Percentiles rank a stretch among this genome's conserved stretches.
Conservation (phyloP, 2,888 invertebrate species). For the Leptothorax acervorum region DNA sequence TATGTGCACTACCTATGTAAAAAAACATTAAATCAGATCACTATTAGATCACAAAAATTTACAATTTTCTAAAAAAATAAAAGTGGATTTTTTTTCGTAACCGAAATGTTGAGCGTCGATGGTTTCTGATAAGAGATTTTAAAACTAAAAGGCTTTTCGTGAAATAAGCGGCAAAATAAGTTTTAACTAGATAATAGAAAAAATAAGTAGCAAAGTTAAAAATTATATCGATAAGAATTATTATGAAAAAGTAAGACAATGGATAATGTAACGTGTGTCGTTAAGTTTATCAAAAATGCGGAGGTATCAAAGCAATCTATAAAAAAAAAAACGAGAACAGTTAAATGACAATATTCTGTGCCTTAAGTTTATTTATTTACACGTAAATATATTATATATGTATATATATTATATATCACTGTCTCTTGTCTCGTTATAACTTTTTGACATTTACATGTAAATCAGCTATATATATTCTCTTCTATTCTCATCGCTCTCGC, state of each 20-base stretch:
- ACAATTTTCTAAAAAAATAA: neutral
- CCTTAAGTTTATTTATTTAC: constrained; percentile 84
- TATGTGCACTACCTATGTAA: too few relatives aligned
- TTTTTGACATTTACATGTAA: constrained; percentile 82
- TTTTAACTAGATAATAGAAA: neutral
- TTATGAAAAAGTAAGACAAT: neutral
- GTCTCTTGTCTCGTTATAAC: constrained; percentile 80
- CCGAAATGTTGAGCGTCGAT: neutral
- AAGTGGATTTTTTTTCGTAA: neutral
- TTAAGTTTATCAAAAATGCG: neutral
- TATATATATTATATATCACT: constrained; percentile 78
- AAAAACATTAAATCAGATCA: neutral
- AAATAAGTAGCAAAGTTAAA: neutral
- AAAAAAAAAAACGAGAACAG: constrained; percentile 17
- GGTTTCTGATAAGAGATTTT: neutral
- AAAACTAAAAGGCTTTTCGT: neutral
- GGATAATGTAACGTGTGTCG: neutral
- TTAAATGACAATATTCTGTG: constrained; percentile 52
- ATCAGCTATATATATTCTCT: constrained; percentile 66
- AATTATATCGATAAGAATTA: constrained; percentile 1
- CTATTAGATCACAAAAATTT: neutral
- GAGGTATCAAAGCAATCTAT: neutral
- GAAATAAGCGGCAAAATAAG: neutral
- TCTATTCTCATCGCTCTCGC: constrained; percentile 45
- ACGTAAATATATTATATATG: constrained; percentile 84